Base-by-base conservation (phyloP, 1,140 invertebrate genomes). In the Achatina immaculata region DNA sequence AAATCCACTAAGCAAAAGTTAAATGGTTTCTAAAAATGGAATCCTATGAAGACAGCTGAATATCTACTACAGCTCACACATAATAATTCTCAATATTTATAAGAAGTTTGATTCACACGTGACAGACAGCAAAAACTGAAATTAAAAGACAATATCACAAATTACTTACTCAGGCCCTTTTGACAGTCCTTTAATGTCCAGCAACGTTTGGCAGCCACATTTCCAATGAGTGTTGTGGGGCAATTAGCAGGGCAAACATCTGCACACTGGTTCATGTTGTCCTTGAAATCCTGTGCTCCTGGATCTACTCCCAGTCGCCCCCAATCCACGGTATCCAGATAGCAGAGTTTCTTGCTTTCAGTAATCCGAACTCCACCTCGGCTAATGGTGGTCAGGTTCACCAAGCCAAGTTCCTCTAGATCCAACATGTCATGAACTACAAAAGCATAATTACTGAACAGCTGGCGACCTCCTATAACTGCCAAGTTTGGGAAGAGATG, bases 401-500 rank as follows among this genome's bases (percentile, higher is more conserved):
- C 91, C 0, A 99, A 93, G 9, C 97, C 97, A 86, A 99, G 93
- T 85, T 96, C 95, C 90, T 95, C 90, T 31, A 94, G 84, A 79
- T 93, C 88, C 21, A 86, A 85, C 87, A 92, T 92, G 82, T 94
- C 95, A 90, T 94, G 97, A 21, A 96, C 93, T 73, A 98, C 94
- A n/a, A 99, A 91, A 19, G 97, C 96, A 90, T 96, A 98, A 89
- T 97, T 95, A 87, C 94, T 94, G 86, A 98, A 95, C 14, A 98
- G 92, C 66, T 93, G 93, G 83, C 95, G 93, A 42, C 98, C 98
- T 40, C 97, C 93, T 82, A 99, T 98, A 36, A 99, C 94, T n/a
- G 95, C 92, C 85, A 99, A 92, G 92, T 99, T 99, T 9, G 98
- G 98, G 91, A 99, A 99, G 36, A 99, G 92, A 83, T 94, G 92